Evolutionary conservation across 2,797 vertebrate genomes (phyloP), one percentile per base, ranked within the genome.

Genomic region (Tympanoctomys barrerae): DNA sequence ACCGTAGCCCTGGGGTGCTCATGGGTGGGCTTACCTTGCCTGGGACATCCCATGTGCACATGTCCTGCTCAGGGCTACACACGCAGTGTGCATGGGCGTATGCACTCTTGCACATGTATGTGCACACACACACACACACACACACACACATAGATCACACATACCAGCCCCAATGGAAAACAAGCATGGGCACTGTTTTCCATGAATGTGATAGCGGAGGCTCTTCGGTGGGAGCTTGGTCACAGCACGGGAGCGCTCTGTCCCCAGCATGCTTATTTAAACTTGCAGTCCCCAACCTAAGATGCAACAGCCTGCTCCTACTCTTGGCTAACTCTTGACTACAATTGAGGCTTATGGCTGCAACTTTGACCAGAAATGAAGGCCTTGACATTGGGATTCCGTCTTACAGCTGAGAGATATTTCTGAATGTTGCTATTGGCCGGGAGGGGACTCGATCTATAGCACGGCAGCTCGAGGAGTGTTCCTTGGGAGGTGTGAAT

Each of bases 401-500:
- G 87, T 95, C 97, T 95, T 94, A 79, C 62, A 79, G 85, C 94
- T 94, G 82, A 62, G 46, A 68, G 89, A 78, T 95, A 97, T 97
- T 96, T 89, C 61, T 87, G 90, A 87, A 88, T 61, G 87, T 75
- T 94, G 95, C 57, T 54, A 49, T 68, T 33, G 57, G 87, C 91
- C n/a, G 85, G 96, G 95, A 91, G 94, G 96, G 94, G 89, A 94
- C 95, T 92, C 18, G 52, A 89, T 94, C 90, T 83, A 26, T 94
- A 81, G 46, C 93, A 92, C 22, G 46, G 66, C 16, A 93, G 84
- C 95, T 97, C 92, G 87, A 5, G 66, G 85, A 95, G 97, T 78
- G 96, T 82, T 96, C 97, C 97, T 87, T 84, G 80, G 96, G 97
- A 98, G 98, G 98, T 94, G 97, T 95, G 96, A 97, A 97, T 94